A percentile compares a stretch with the other conserved stretches of the same genome.
phyloP scores from a whole-genome alignment of 2,888 invertebrate genomes.

The Napeogenes sylphis region DNA sequence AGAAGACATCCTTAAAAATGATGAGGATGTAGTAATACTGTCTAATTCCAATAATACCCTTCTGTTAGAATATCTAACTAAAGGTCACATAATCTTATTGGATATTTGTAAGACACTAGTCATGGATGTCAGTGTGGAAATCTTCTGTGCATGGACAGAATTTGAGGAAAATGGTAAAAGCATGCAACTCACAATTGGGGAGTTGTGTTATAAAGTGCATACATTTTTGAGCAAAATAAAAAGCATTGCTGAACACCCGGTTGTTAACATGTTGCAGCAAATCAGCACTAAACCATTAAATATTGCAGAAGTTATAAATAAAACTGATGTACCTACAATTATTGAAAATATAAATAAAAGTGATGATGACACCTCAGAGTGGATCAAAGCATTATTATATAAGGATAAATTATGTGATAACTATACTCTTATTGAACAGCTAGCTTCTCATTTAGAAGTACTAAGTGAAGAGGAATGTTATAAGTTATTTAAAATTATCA shows the following conservation, averaged over 20 bases:
- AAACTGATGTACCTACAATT: constrained; percentile 44
- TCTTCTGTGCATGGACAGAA: constrained; percentile 71
- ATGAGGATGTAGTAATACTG: constrained; percentile 35
- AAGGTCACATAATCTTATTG: constrained; percentile 48
- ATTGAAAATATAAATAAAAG: constrained; percentile 47
- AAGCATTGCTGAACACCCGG: constrained; percentile 49
- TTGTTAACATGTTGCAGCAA: constrained; percentile 56
- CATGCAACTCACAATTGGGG: constrained; percentile 62
- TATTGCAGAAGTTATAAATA: constrained; percentile 52
- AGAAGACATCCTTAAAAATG: constrained; percentile 38
- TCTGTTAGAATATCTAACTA: constrained; percentile 48
- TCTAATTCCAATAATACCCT: constrained; percentile 42
- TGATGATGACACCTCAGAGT: constrained; percentile 43
- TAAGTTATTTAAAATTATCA: constrained; percentile 44
- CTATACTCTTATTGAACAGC: constrained; percentile 40
- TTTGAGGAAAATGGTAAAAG: constrained; percentile 55
- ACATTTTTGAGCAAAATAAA: constrained; percentile 40
- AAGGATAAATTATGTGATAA: constrained; percentile 52
- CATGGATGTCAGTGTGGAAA: constrained; percentile 64
- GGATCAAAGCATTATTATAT: constrained; percentile 56
- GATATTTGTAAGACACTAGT: constrained; percentile 55
- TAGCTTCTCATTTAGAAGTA: constrained; percentile 43
- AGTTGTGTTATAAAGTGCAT: constrained; percentile 53
- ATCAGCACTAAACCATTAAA: constrained; percentile 57
- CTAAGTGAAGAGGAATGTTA: constrained; percentile 47